Conservation (phyloP, 2,797 vertebrate genomes). For the Lepilemur ruficaudatus region DNA sequence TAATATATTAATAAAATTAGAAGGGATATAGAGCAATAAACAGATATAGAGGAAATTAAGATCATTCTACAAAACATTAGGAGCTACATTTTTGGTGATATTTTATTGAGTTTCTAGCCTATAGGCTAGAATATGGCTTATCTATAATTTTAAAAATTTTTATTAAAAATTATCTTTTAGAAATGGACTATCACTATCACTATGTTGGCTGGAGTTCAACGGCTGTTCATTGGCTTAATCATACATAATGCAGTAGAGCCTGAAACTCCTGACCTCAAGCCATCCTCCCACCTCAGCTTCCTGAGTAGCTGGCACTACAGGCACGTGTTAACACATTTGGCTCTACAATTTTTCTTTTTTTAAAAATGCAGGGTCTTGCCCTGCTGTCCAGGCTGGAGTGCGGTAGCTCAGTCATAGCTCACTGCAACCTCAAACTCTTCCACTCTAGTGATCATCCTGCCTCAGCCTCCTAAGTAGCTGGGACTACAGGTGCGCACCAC, state of each 20-base stretch:
- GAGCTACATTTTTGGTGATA: not conserved
- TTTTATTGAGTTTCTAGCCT: not conserved
- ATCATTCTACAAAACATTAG: not conserved
- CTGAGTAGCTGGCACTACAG: too few species aligned
- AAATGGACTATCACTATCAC: not conserved
- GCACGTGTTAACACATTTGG: not conserved
- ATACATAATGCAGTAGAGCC: not conserved
- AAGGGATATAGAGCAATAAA: not conserved
- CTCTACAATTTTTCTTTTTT: not conserved
- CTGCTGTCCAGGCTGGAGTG: not conserved
- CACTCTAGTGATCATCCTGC: not conserved
- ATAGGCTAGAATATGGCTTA: not conserved
- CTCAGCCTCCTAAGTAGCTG: not conserved
- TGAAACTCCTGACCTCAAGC: not conserved
- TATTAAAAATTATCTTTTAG: not conserved
- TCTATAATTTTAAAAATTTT: constrained; percentile 10
- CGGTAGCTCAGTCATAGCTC: too few species aligned
- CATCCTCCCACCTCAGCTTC: not conserved
- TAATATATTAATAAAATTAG: not conserved
- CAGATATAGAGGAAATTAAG: not conserved
- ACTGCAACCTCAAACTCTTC: not conserved
- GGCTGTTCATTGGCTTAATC: not conserved
- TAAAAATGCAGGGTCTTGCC: not conserved
- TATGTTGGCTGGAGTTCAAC: not conserved
- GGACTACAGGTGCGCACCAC: not conserved